Evolutionary conservation across 2,113 vertebrate genomes (phyloP).

Genomic region (Lethenteron reissneri): DNA sequence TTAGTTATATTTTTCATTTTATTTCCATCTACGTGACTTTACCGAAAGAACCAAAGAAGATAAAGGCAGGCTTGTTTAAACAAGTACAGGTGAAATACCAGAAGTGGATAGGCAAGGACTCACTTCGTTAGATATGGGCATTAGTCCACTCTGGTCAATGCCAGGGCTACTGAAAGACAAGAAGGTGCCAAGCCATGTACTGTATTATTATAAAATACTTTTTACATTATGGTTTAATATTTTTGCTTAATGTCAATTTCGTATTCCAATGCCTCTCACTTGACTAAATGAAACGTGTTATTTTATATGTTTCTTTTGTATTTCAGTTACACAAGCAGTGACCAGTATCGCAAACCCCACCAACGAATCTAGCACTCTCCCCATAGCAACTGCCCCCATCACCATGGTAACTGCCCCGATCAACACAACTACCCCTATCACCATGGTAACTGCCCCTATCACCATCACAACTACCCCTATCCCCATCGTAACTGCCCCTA

Average conservation of each 20-base stretch:
- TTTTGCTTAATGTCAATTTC: neutral
- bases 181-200: neutral
- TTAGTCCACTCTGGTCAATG: no score
- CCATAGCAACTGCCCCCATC: neutral
- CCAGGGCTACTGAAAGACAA: neutral
- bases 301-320: neutral
- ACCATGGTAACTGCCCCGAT: neutral
- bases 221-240: neutral
- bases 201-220: neutral
- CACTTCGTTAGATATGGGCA: neutral
- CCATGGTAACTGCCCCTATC: neutral
- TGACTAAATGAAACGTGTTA: neutral
- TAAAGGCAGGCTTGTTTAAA: neutral
- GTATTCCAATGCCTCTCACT: neutral
- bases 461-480: neutral
- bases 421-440: neutral
- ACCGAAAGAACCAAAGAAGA: neutral
- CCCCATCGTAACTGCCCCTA: neutral
- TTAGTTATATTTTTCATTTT: neutral
- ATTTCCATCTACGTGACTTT: neutral
- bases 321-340: neutral
- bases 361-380: neutral
- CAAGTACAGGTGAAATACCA: neutral
- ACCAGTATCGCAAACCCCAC: neutral
- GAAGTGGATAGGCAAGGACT: neutral